Percentiles rank a stretch among this genome's conserved stretches.
These are phyloP conservation scores for Plutomurus gul DNA, from an alignment of 1,140 invertebrate genomes.

Conservation along the genomic window DNA sequence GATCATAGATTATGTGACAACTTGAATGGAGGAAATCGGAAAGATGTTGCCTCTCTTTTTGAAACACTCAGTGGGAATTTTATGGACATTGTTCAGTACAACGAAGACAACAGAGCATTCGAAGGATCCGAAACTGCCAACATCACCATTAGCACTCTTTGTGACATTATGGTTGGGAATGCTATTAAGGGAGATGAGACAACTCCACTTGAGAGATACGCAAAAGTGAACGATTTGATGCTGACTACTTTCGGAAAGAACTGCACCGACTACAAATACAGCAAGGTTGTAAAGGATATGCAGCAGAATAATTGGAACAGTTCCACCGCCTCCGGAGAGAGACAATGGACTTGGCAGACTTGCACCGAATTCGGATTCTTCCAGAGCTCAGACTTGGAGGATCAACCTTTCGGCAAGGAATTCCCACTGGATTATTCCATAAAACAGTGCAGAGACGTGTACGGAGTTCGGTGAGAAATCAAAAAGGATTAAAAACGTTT, in stretches of 20 bases:
- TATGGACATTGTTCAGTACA: slow-evolving; percentile 89
- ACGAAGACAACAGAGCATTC: slow-evolving; percentile 83
- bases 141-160: slow-evolving; percentile 79
- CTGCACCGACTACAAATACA: slow-evolving; percentile 83
- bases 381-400: slow-evolving; percentile 61
- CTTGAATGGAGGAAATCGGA: slow-evolving; percentile 67
- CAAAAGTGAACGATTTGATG: slow-evolving; percentile 72
- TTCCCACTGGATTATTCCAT: slow-evolving; percentile 62
- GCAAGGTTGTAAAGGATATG: slow-evolving; percentile 74
- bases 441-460: slow-evolving; percentile 63
- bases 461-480: slow-evolving; percentile 57
- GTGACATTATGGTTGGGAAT: slow-evolving; percentile 73
- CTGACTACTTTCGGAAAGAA: slow-evolving; percentile 70
- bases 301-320: slow-evolving; percentile 72
- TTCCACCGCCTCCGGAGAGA: slow-evolving; percentile 56
- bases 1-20: slow-evolving; percentile 75
- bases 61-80: slow-evolving; percentile 80
- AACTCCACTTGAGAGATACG: slow-evolving; percentile 71
- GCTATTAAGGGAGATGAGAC: slow-evolving; percentile 59
- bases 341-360: slow-evolving; percentile 63
- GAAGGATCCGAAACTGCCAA: slow-evolving; percentile 66
- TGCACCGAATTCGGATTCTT: slow-evolving; percentile 67
- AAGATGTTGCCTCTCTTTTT: slow-evolving; percentile 80
- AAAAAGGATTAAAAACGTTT: not conserved
- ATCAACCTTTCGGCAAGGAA: slow-evolving; percentile 62